These are phyloP conservation scores for Notodonta ziczac DNA, from an alignment of 2,888 invertebrate genomes.

Conservation along the genomic window DNA sequence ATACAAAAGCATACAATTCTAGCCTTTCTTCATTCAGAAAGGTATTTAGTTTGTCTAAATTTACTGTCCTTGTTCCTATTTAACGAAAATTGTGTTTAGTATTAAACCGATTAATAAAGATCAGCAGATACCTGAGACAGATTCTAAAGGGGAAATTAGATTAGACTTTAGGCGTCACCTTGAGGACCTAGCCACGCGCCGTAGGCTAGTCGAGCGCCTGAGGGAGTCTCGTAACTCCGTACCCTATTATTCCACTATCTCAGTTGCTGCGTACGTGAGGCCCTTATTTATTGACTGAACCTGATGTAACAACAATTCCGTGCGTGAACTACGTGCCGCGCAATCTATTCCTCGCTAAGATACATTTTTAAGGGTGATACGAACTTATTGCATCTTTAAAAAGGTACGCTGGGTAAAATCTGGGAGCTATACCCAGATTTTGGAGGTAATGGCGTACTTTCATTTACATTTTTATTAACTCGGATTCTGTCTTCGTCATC, in stretches of 20 bases:
- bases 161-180: conserved; percentile 45
- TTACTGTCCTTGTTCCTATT: no score
- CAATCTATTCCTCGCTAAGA: conserved; percentile 44
- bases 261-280: conserved; percentile 57
- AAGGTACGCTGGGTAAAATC: not conserved
- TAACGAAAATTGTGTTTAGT: not conserved
- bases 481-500: not conserved
- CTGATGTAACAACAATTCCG: conserved; percentile 52
- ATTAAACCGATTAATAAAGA: conserved; percentile 43
- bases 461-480: not conserved
- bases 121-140: conserved; percentile 35
- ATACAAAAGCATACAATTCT: no score
- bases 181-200: conserved; percentile 59
- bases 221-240: conserved; percentile 55
- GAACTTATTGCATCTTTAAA: conserved; percentile 39
- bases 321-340: conserved; percentile 49
- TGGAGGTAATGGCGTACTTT: not conserved
- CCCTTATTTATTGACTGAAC: conserved; percentile 63
- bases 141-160: conserved; percentile 51
- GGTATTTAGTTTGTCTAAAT: not conserved
- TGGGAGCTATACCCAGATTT: not conserved
- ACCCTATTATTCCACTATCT: conserved; percentile 67
- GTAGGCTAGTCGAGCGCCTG: conserved; percentile 54
- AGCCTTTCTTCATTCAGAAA: not conserved
- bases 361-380: conserved; percentile 48